These are phyloP conservation scores for Perodicticus potto DNA, from an alignment of 2,797 vertebrate genomes.

Conservation along the genomic window DNA sequence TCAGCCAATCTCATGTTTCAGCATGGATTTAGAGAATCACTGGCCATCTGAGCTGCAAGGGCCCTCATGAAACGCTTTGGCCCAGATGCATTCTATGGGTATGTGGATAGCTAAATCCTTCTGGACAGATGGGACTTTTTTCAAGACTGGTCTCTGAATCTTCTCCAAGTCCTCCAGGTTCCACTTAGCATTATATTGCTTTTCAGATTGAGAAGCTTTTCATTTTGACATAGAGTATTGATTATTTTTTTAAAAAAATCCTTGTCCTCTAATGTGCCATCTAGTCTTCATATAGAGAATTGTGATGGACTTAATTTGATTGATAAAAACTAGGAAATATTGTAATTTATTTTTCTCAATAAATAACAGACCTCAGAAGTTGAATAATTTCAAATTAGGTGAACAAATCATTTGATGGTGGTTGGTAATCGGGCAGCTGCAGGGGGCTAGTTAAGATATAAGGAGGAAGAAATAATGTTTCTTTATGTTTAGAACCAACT, in stretches of 20 bases:
- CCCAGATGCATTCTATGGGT: not conserved
- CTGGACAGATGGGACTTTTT: slow-evolving; percentile 7
- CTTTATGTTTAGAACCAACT: slow-evolving; percentile 61
- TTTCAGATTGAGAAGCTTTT: not conserved
- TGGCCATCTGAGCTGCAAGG: slow-evolving; percentile 53
- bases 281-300: slow-evolving; percentile 6
- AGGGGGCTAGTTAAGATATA: slow-evolving; percentile 35
- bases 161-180: slow-evolving; percentile 55
- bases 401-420: slow-evolving; percentile 72
- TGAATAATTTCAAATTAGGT: slow-evolving; percentile 66
- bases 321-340: slow-evolving; percentile 20
- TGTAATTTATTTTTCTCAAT: slow-evolving; percentile 4
- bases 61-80: slow-evolving; percentile 60
- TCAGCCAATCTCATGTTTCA: slow-evolving; percentile 47
- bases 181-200: slow-evolving; percentile 47
- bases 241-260: not conserved
- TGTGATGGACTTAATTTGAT: slow-evolving; percentile 41
- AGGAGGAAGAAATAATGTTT: slow-evolving; percentile 55
- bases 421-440: not conserved
- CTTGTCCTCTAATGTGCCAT: not conserved
- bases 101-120: slow-evolving; percentile 40
- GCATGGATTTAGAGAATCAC: slow-evolving; percentile 60
- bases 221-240: not conserved
- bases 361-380: slow-evolving; percentile 41
- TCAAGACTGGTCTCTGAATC: slow-evolving; percentile 6